A percentile compares a stretch with the other conserved stretches of the same genome.
These are phyloP conservation scores for Echiichthys vipera DNA, from an alignment of 2,797 vertebrate species.

Conservation along the genomic window DNA sequence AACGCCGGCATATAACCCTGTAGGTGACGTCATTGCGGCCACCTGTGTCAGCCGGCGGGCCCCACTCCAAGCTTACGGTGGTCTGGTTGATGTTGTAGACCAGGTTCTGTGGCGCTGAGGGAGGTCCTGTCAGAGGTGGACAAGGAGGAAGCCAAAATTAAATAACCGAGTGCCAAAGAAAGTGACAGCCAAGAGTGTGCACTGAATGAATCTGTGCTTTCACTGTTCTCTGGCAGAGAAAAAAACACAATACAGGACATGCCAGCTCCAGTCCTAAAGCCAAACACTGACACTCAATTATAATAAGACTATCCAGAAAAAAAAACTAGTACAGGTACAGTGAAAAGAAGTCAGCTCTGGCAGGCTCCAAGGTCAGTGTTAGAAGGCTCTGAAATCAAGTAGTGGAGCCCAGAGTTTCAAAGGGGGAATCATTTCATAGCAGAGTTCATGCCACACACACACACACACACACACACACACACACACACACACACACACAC, in stretches of 20 bases:
- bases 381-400: conserved; percentile 43
- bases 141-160: conserved; percentile 72
- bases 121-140: conserved; percentile 89
- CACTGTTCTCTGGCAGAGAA: conserved; percentile 43
- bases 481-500: too few species aligned
- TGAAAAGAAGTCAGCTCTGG: conserved; percentile 66
- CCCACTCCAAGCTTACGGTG: conserved; percentile 96
- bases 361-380: conserved; percentile 71
- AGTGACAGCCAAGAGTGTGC: conserved; percentile 71
- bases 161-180: conserved; percentile 62
- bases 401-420: conserved; percentile 46
- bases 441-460: conserved; percentile 37
- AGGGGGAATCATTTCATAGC: conserved; percentile 36
- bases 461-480: too few species aligned
- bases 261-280: conserved; percentile 68
- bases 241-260: conserved; percentile 61
- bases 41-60: conserved; percentile 93
- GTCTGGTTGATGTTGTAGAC: conserved; percentile 99
- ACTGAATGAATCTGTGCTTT: conserved; percentile 70
- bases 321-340: conserved; percentile 64
- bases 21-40: conserved; percentile 96
- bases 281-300: conserved; percentile 82
- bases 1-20: conserved; percentile 93
- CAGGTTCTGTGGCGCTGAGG: conserved; percentile 97
- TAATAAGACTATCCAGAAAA: conserved; percentile 71